Evolutionary conservation across 2,797 vertebrate species (phyloP).

Genomic region (Mustela erminea): DNA sequence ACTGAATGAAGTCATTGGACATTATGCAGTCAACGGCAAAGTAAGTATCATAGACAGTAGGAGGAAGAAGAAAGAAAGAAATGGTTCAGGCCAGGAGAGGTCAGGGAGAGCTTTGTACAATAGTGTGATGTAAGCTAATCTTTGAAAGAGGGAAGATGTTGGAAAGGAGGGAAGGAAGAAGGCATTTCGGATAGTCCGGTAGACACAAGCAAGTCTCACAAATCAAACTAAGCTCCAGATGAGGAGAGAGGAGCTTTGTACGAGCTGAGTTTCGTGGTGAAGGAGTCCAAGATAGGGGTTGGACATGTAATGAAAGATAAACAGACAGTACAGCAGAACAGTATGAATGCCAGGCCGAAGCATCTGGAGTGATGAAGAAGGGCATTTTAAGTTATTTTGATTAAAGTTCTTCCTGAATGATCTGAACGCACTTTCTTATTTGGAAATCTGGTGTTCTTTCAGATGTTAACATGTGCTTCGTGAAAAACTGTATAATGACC

Average conservation of each 20-base stretch:
- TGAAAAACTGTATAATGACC: not conserved
- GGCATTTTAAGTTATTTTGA: not conserved
- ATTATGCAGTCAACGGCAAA: not conserved
- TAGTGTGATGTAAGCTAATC: not conserved
- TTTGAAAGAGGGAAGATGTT: not conserved
- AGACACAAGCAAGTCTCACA: not conserved
- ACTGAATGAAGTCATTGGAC: not conserved
- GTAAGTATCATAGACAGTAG: not conserved
- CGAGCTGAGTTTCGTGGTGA: not conserved
- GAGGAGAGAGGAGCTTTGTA: not conserved
- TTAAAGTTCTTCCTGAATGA: not conserved
- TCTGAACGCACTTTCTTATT: not conserved
- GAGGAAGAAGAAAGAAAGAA: not conserved
- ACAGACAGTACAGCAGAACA: not conserved
- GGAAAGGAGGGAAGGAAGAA: not conserved
- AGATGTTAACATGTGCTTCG: not conserved
- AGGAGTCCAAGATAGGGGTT: not conserved
- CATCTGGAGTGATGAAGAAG: not conserved
- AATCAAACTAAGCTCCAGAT: not conserved
- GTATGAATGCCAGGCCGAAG: not conserved
- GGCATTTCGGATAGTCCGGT: not conserved
- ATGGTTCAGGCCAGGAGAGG: not conserved
- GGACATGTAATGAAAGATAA: not conserved
- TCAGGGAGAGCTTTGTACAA: not conserved
- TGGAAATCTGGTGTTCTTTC: not conserved